These are phyloP conservation scores for Pithys albifrons DNA, from an alignment of 2,113 vertebrate species.

Conservation along the genomic window DNA sequence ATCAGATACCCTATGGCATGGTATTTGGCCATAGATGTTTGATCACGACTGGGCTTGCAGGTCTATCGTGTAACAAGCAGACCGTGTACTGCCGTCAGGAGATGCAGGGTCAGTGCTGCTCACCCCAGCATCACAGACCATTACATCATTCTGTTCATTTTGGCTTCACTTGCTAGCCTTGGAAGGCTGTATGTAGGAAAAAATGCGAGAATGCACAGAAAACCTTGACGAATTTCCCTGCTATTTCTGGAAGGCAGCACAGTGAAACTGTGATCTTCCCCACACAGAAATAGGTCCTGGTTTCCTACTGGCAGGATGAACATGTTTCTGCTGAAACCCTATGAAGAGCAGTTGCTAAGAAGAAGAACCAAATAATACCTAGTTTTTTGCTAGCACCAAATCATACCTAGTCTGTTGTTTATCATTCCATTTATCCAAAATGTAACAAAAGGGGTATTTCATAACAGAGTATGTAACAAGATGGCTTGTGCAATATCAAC, in stretches of 20 bases:
- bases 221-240: slow-evolving; percentile 43
- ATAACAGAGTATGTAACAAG: not conserved
- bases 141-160: not conserved
- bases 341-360: slow-evolving; percentile 22
- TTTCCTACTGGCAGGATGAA: slow-evolving; percentile 35
- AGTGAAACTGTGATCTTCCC: slow-evolving; percentile 44
- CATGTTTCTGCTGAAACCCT: slow-evolving; percentile 10
- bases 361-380: slow-evolving; percentile 16
- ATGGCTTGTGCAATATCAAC: not conserved
- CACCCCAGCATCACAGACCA: not conserved
- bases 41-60: not conserved
- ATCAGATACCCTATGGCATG: not conserved
- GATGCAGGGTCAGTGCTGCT: not conserved
- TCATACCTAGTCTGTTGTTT: not conserved
- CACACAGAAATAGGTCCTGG: not conserved
- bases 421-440: slow-evolving; percentile 17
- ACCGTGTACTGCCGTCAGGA: accelerated
- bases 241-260: slow-evolving; percentile 63
- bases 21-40: not conserved
- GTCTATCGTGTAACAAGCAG: not conserved
- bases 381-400: not conserved
- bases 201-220: slow-evolving; percentile 37
- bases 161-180: not conserved
- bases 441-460: not conserved
- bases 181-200: slow-evolving; percentile 8